Evolutionary conservation across 1,140 invertebrate genomes (phyloP).

Genomic region (Macrostomum lignano): DNA sequence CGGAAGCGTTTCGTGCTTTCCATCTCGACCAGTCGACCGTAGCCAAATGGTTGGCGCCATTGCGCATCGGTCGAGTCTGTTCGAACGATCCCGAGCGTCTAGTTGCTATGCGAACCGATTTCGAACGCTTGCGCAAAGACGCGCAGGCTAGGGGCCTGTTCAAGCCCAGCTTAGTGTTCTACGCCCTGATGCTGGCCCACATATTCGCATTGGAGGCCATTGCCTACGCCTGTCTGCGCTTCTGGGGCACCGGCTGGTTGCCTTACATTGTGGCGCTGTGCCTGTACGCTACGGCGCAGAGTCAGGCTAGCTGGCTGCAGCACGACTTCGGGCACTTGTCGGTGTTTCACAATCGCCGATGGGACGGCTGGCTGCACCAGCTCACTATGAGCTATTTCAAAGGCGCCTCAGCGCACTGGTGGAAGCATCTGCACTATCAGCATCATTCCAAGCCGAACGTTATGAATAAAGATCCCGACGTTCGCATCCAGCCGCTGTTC

Average conservation of each 20-base stretch:
- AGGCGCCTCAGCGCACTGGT: constrained; percentile 24
- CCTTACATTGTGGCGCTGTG: constrained; percentile 14
- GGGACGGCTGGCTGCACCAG: constrained; percentile 20
- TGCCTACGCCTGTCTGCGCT: constrained; percentile 15
- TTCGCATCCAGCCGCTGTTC: constrained; percentile 17
- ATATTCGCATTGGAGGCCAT: constrained; percentile 15
- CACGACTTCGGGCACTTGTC: constrained; percentile 27
- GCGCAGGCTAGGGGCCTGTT: constrained; percentile 16
- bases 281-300: constrained; percentile 16
- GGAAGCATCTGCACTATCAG: constrained; percentile 27
- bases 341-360: constrained; percentile 15
- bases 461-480: constrained; percentile 18
- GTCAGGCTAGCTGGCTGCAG: constrained; percentile 24
- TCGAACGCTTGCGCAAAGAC: constrained; percentile 12
- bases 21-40: neutral
- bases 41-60: neutral
- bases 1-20: constrained; percentile 7
- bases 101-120: constrained; percentile 10
- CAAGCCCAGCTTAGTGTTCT: constrained; percentile 16
- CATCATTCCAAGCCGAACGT: constrained; percentile 27
- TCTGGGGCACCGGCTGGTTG: constrained; percentile 19
- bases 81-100: neutral
- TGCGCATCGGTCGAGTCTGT: neutral
- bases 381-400: constrained; percentile 9
- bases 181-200: constrained; percentile 12